These are phyloP conservation scores for Epinotia brunnichana DNA, from an alignment of 2,888 invertebrate species.

Conservation along the genomic window DNA sequence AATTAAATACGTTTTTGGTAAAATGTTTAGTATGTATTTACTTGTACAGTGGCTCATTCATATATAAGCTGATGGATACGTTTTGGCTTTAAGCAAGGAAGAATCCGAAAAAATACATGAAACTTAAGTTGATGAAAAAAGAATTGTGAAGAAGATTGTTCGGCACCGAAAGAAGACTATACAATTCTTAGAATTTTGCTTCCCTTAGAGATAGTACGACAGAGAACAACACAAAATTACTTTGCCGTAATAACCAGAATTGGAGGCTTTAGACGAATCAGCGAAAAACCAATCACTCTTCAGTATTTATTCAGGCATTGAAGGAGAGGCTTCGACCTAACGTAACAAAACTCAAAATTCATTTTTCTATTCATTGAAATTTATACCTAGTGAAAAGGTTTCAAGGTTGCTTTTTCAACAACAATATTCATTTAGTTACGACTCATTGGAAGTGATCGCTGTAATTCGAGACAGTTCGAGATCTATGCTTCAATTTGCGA, in stretches of 20 bases:
- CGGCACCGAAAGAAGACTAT: too few relatives aligned
- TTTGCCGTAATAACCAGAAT: not conserved
- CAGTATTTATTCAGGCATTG: slow-evolving; percentile 21
- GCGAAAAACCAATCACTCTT: slow-evolving; percentile 17
- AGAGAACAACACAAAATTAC: not conserved
- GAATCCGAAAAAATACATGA: too few relatives aligned
- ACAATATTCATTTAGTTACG: not conserved
- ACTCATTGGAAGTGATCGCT: not conserved
- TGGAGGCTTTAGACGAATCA: not conserved
- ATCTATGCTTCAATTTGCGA: slow-evolving; percentile 12
- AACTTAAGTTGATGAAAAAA: too few relatives aligned
- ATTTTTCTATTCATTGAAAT: not conserved
- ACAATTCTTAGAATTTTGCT: too few relatives aligned
- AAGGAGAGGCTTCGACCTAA: not conserved
- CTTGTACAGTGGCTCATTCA: not conserved
- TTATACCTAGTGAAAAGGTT: not conserved
- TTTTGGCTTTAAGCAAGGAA: too few relatives aligned
- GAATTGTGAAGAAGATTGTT: too few relatives aligned
- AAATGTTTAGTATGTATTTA: not conserved
- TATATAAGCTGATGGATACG: not conserved
- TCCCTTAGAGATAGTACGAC: not conserved
- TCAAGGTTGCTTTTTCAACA: not conserved
- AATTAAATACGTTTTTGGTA: not conserved
- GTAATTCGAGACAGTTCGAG: slow-evolving; percentile 1
- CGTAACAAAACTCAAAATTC: not conserved